Evolutionary conservation across 2,113 vertebrate genomes (phyloP), one percentile per base, ranked within the genome.

Genomic region (Gadus chalcogrammus): DNA sequence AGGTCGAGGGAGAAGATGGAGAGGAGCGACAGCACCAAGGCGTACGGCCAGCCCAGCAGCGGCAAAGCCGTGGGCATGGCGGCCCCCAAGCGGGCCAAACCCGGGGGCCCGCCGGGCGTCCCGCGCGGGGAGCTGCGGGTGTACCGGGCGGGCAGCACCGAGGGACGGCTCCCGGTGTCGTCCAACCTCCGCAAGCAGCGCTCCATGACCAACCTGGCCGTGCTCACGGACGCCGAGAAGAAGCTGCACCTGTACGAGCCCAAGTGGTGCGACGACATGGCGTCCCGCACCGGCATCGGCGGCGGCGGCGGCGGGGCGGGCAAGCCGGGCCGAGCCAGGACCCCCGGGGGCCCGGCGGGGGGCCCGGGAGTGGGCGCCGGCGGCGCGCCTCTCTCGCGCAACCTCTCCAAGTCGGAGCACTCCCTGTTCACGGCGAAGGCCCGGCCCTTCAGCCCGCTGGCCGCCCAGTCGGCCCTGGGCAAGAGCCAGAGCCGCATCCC

Each of bases 201-300:
- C 82, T 98, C 96, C 1, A 94, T 98, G 82, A 98, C 95, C 70
- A 98, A 98, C 91, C 93, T 98, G 71, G 94, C 96, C 15, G 94
- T 98, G 62, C 93, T 98, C 79, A 98, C 96, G 0, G 96, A 97
- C 73, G 93, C 95, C 0, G 96, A 98, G 89, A 98, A 98, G 80
- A 98, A 98, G 92, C 89, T 95, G 89, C 96, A 97, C 84, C 94
- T 98, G 4, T 98, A 94, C 18, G 95, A 97, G 80, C 96, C 95
- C 56, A 94, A 94, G 77, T 98, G 96, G 96, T 96, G 95, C 72
- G 96, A 98, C 76, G 96, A 98, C 78, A 95, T 97, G 42, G 12
- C 12, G 93, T 92, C 94, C 86, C 93, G 91, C 78, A 85, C 93
- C 0, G 92, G 90, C 62, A 75, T 74, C 0, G 90, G 20, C 20